A percentile compares a stretch with the other conserved stretches of the same genome.
These are phyloP conservation scores for Nectonema munidae DNA, from an alignment of 2,888 invertebrate genomes.

Conservation along the genomic window DNA sequence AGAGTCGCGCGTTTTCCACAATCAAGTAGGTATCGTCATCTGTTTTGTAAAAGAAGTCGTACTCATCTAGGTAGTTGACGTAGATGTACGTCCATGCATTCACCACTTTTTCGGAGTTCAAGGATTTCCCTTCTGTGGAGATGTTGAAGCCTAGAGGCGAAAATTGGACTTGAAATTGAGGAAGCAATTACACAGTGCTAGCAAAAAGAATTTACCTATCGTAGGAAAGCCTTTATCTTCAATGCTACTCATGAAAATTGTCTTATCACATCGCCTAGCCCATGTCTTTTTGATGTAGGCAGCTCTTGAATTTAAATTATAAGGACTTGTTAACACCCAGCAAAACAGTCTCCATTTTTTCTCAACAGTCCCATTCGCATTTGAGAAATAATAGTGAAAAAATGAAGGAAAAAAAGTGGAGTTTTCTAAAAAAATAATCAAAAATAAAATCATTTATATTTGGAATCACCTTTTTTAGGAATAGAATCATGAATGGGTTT, in stretches of 20 bases:
- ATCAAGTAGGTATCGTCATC: conserved; percentile 10
- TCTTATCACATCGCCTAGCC: conserved; percentile 8
- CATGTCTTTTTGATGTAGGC: conserved; percentile 2
- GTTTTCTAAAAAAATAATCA: no score
- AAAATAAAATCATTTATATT: no score
- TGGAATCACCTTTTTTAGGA: no score
- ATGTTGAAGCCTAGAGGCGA: no score
- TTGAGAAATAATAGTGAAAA: no score
- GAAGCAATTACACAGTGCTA: no score
- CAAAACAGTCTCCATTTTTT: conserved; percentile 9
- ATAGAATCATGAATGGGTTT: no score
- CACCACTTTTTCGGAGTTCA: conserved; percentile 7
- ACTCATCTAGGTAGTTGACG: conserved; percentile 1
- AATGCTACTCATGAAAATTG: conserved; percentile 2
- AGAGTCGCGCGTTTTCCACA: conserved; percentile 7
- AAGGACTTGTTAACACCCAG: conserved; percentile 9
- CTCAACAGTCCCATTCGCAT: no score
- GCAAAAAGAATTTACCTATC: no score
- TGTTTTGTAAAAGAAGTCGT: conserved; percentile 10
- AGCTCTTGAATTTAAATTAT: background rate
- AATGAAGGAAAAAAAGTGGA: no score
- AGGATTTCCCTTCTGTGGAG: background rate
- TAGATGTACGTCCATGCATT: conserved; percentile 11
- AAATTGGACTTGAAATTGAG: no score
- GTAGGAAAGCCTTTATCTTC: conserved; percentile 8